Evolutionary conservation across 2,888 invertebrate species (phyloP).

Genomic region (Ormyrus nitidulus): DNA sequence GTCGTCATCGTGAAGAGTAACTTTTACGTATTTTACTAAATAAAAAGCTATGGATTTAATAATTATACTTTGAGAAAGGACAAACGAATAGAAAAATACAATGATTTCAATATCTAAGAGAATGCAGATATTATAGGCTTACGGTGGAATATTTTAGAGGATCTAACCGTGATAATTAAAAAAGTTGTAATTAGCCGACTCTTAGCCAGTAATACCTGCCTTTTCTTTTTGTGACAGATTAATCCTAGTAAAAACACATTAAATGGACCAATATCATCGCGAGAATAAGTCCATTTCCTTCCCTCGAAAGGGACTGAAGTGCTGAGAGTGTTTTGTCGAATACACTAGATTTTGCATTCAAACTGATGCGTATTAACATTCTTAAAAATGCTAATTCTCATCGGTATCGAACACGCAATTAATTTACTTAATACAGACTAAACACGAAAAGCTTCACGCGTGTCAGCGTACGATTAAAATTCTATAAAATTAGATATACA

Average conservation of each 20-base stretch:
- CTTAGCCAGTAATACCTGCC: slow-evolving; percentile 47
- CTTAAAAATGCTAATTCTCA: slow-evolving; percentile 8
- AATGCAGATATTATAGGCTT: slow-evolving; percentile 45
- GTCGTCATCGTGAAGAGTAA: slow-evolving; percentile 24
- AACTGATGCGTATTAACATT: background rate
- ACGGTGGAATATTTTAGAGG: slow-evolving; percentile 30
- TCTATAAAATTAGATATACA: background rate
- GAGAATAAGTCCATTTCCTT: slow-evolving; percentile 2
- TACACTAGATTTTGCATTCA: too few relatives aligned
- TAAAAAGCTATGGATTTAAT: slow-evolving; percentile 11
- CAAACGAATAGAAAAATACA: background rate
- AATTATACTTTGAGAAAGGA: background rate
- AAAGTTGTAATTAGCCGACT: slow-evolving; percentile 17
- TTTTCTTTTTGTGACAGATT: slow-evolving; percentile 31
- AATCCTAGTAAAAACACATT: slow-evolving; percentile 24
- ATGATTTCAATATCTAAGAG: background rate
- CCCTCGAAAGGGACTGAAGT: background rate
- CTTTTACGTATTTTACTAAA: slow-evolving; percentile 53
- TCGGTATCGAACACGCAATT: background rate
- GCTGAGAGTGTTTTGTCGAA: background rate
- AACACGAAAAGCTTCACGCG: slow-evolving; percentile 5
- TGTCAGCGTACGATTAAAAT: background rate
- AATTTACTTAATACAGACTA: background rate
- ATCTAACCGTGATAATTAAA: slow-evolving; percentile 22
- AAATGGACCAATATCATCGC: slow-evolving; percentile 2